Evolutionary conservation across 2,113 vertebrate genomes (phyloP).

Genomic region (Caretta caretta): DNA sequence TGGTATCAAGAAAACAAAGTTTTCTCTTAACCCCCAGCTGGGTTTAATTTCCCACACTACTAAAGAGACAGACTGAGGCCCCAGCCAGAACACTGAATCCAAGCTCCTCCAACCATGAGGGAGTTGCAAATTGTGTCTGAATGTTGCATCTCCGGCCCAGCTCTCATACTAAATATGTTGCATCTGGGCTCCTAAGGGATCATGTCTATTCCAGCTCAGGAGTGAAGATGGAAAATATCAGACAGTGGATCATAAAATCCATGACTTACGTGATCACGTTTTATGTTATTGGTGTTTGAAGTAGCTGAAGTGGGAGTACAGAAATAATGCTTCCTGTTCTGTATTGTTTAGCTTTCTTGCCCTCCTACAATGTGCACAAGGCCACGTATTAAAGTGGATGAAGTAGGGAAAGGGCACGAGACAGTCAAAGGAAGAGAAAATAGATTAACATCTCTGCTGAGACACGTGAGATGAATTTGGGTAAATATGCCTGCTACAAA

Average conservation of each 20-base stretch:
- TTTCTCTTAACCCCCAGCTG: conserved; percentile 10
- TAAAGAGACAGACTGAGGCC: not conserved
- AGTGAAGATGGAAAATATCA: not conserved
- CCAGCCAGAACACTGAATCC: not conserved
- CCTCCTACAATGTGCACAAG: not conserved
- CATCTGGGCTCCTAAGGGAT: not conserved
- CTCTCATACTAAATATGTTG: not conserved
- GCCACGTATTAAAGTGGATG: conserved; percentile 52
- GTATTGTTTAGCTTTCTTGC: not conserved
- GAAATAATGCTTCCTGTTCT: conserved; percentile 36
- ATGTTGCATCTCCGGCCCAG: not conserved
- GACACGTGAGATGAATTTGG: conserved; percentile 30
- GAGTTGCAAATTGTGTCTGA: not conserved
- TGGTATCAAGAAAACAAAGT: not conserved
- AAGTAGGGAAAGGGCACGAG: conserved; percentile 30
- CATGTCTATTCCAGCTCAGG: not conserved
- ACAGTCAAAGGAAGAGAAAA: conserved; percentile 40
- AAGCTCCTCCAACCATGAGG: not conserved
- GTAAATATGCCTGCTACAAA: not conserved
- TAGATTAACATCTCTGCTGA: conserved; percentile 50
- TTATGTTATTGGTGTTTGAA: not conserved
- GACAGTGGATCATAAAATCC: not conserved
- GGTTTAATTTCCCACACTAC: not conserved
- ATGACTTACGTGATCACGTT: not conserved
- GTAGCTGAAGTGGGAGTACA: not conserved